Evolutionary conservation across 2,113 vertebrate species (phyloP).

Genomic region (Sinocyclocheilus anshuiensis): DNA sequence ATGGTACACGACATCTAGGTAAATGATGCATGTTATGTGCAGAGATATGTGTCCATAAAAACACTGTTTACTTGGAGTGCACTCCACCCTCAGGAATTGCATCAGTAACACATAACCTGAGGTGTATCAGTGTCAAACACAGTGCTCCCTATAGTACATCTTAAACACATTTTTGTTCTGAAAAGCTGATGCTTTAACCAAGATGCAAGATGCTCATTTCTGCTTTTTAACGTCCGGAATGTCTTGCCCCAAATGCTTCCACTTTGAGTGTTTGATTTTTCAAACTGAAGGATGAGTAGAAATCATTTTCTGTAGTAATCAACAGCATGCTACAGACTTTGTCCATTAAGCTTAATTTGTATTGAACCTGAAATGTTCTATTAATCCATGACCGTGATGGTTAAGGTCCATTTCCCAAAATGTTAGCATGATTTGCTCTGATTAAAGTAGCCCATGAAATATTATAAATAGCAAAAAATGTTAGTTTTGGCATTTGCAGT

Average conservation of each 20-base stretch:
- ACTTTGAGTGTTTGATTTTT: neutral
- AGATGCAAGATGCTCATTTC: neutral
- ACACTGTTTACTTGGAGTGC: neutral
- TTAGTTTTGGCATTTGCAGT: neutral
- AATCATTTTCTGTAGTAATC: neutral
- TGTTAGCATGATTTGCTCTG: neutral
- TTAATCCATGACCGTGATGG: neutral
- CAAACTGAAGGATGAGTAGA: neutral
- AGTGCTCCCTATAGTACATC: neutral
- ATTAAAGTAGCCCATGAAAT: neutral
- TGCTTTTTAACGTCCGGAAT: neutral
- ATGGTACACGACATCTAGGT: neutral
- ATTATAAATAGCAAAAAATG: neutral
- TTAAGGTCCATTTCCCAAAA: neutral
- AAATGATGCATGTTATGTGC: neutral
- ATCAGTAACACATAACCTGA: neutral
- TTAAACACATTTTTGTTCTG: neutral
- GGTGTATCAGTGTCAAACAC: no score
- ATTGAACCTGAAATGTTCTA: neutral
- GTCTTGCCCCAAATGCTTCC: neutral
- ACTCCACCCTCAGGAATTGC: neutral
- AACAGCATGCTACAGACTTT: neutral
- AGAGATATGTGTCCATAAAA: neutral
- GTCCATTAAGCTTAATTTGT: neutral
- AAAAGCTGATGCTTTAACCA: neutral